Base-by-base conservation (phyloP, 2,797 vertebrate species). In the Fundulus diaphanus region DNA sequence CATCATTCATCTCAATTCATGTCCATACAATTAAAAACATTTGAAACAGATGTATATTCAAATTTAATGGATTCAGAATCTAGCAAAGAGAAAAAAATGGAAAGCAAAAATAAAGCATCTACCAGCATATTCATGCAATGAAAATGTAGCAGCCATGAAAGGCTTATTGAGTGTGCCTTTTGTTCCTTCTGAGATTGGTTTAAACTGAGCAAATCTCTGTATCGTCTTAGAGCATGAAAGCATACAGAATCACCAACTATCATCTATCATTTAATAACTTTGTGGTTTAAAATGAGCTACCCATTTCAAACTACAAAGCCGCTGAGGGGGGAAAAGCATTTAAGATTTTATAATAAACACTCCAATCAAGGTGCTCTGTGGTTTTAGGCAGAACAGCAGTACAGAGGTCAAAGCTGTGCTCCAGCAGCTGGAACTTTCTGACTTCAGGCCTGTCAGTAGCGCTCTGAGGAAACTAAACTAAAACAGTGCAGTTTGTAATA, bases 391-490 rank as follows among this genome's bases (percentile, higher is more conserved):
- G 54, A 54, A 1, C 52, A 27, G 52, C 52, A 57, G 56, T 20
- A 59, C 8, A 59, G 56, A 59, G 29, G 29, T 59, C 15, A 29
- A 33, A 59, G 56, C 56, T 59, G 56, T 31, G 15, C 56, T 68
- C 70, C 66, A 79, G 71, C 77, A 81, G 75, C 71, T 80, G 71
- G 72, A 73, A 61, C n/a, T 54, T 76, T 79, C 63, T 72, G 77
- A 85, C 82, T 57, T 75, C 70, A 46, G 72, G 72, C 51, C 72
- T 57, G 74, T 57, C 82, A 82, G 70, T 40, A 77, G 84, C 69
- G 87, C 77, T 70, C 80, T 87, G 87, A 91, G 83, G 84, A 78
- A 88, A 88, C 80, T 85, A 80, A 92, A 86, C 74, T 70, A 72
- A 82, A 80, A 85, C 85, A 89, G 78, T 87, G 89, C 80, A 80